Evolutionary conservation across 1,140 invertebrate genomes (phyloP), one percentile per base, ranked within the genome.

Genomic region (Drosophila parabipectinata): DNA sequence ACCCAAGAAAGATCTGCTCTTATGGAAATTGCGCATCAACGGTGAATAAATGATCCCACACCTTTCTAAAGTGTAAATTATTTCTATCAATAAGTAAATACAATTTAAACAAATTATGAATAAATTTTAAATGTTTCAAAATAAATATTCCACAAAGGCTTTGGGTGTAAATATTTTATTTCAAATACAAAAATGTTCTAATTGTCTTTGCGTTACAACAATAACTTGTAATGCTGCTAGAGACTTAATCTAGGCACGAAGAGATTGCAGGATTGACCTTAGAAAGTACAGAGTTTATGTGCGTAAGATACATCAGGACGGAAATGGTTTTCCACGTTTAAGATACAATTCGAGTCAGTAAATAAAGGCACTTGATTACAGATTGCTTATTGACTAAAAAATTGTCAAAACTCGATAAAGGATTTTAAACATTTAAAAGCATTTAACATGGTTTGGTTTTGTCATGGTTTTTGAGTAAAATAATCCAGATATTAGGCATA

Each of bases 291-390:
- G 56, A 77, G 24, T 47, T 48, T 53, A 52, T 75, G 64, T 59
- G 34, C 48, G 53, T 60, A 44, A 47, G 14, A 57, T 44, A 39
- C 0, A 15, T 24, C 26, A 52, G 81, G 83, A 88, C 75, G 79
- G 78, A 68, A 52, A 52, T 44, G 9, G 30, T 34, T 51, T 87
- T 78, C 48, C 58, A 64, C 28, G 32, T 64, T 48, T 87, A 75
- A 78, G 59, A 55, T 66, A 60, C 37, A 51, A 45, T 47, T 69
- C 68, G 61, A 77, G 51, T 84, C 21, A 41, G 34, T 57, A 44
- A 14, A 32, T 52, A 54, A 87, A 85, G 81, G 82, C 82, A 87
- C 81, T 68, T 76, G 21, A 73, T 59, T 67, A 51, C 52, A 72
- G 12, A 39, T 28, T 34, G 14, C 48, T 28, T 24, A 39, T 24